Evolutionary conservation across 2,113 vertebrate genomes (phyloP).

Genomic region (Platysternon megacephalum): DNA sequence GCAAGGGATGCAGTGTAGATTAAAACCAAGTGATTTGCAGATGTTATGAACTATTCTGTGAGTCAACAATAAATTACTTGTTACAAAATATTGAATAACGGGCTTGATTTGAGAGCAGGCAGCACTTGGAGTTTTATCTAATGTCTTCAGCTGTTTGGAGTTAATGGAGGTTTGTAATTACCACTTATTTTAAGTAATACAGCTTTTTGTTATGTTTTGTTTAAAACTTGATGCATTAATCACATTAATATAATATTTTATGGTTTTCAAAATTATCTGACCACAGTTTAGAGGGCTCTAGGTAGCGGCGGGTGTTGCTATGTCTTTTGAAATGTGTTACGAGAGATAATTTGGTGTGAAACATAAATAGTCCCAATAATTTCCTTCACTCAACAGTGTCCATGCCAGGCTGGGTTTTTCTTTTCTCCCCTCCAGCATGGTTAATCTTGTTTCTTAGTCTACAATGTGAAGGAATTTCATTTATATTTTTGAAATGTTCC

Average conservation of each 20-base stretch:
- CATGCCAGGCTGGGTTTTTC: not conserved
- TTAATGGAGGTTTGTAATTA: conserved; percentile 88
- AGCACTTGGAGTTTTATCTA: conserved; percentile 81
- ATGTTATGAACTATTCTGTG: conserved; percentile 29
- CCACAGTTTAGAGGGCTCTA: not conserved
- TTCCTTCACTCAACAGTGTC: not conserved
- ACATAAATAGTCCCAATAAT: not conserved
- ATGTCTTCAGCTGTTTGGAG: conserved; percentile 84
- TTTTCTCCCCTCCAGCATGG: not conserved
- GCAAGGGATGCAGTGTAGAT: not conserved
- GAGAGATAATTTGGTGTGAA: not conserved
- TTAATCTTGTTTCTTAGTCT: not conserved
- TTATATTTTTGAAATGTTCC: not conserved
- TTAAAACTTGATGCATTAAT: conserved; percentile 84
- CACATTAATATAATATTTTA: conserved; percentile 77
- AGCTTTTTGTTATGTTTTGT: conserved; percentile 83
- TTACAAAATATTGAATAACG: conserved; percentile 64
- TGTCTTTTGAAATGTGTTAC: not conserved
- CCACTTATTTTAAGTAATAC: conserved; percentile 86
- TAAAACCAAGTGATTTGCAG: conserved; percentile 68
- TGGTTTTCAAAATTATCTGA: conserved; percentile 59
- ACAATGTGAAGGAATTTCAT: conserved; percentile 8
- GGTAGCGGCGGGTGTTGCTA: not conserved
- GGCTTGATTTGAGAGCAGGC: conserved; percentile 77
- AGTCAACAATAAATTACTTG: conserved; percentile 70